These are phyloP conservation scores for Stichodactyla mertensii DNA, from an alignment of 64 coral and sea anemone genomes.

Conservation along the genomic window DNA sequence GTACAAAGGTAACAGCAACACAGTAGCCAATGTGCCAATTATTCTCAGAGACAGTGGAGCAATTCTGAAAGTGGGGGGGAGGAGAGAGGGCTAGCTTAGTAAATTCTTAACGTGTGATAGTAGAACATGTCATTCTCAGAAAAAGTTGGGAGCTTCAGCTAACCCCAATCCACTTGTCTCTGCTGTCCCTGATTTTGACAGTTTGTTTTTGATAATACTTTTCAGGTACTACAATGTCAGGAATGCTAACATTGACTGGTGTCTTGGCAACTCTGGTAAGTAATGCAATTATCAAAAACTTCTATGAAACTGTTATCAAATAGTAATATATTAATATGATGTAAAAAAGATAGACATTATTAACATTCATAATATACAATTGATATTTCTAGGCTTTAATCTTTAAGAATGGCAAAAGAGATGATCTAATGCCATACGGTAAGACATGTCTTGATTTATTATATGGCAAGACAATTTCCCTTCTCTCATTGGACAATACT, in stretches of 20 bases:
- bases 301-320: not conserved
- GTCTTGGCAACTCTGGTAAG: conserved; percentile 76
- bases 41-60: too few relatives aligned
- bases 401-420: conserved; percentile 99
- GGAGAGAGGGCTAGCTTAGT: too few relatives aligned
- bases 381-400: conserved; percentile 58
- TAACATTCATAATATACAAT: not conserved
- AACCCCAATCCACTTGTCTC: too few relatives aligned
- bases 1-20: too few relatives aligned
- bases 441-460: not conserved
- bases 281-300: not conserved
- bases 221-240: not conserved
- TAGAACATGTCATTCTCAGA: too few relatives aligned
- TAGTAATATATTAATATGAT: too few relatives aligned
- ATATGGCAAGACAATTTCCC: not conserved
- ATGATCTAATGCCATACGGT: conserved; percentile 87
- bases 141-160: too few relatives aligned
- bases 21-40: too few relatives aligned
- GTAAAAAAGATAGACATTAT: too few relatives aligned
- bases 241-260: conserved; percentile 73
- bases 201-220: not conserved
- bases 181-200: not conserved
- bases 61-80: too few relatives aligned
- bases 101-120: too few relatives aligned
- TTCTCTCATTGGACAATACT: too few relatives aligned